These are phyloP conservation scores for Leptopilina drosophilae DNA, from an alignment of 2,888 invertebrate species.

Conservation along the genomic window DNA sequence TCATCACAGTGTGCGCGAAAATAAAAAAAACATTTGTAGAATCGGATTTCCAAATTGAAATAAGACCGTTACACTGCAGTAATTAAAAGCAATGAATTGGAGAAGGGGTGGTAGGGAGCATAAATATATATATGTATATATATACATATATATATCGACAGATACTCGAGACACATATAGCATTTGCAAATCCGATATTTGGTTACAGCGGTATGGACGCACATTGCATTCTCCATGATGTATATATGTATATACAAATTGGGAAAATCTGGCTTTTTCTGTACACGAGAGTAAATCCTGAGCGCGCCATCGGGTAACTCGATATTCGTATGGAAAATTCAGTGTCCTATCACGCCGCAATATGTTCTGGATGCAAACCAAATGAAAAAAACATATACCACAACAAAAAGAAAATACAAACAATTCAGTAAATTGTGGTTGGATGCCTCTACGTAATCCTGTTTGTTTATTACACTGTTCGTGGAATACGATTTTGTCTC, in stretches of 20 bases:
- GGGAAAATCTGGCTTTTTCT: constrained; percentile 41
- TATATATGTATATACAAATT: constrained; percentile 40
- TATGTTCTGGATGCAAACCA: constrained; percentile 45
- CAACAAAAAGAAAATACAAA: constrained; percentile 41
- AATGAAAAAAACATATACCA: constrained; percentile 48
- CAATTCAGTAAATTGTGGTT: constrained; percentile 64
- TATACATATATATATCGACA: constrained; percentile 32
- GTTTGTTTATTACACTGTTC: constrained; percentile 69
- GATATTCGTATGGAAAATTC: constrained; percentile 60
- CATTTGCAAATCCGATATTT: constrained; percentile 55
- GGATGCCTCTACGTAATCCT: constrained; percentile 63
- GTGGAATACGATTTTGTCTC: constrained; percentile 67
- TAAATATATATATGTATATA: constrained; percentile 39
- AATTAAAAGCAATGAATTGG: constrained; percentile 46
- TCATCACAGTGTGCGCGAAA: background rate
- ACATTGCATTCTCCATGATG: constrained; percentile 30
- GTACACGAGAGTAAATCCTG: constrained; percentile 49
- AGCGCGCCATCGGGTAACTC: constrained; percentile 60
- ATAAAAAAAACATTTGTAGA: constrained; percentile 1
- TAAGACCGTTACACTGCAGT: constrained; percentile 45
- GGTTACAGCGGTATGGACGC: constrained; percentile 42
- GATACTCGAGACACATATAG: constrained; percentile 51
- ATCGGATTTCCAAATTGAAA: constrained; percentile 13
- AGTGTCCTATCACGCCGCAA: constrained; percentile 53
- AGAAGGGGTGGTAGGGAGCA: no score